Evolutionary conservation across 2,113 vertebrate genomes (phyloP).

Genomic region (Bolborhynchus lineola): DNA sequence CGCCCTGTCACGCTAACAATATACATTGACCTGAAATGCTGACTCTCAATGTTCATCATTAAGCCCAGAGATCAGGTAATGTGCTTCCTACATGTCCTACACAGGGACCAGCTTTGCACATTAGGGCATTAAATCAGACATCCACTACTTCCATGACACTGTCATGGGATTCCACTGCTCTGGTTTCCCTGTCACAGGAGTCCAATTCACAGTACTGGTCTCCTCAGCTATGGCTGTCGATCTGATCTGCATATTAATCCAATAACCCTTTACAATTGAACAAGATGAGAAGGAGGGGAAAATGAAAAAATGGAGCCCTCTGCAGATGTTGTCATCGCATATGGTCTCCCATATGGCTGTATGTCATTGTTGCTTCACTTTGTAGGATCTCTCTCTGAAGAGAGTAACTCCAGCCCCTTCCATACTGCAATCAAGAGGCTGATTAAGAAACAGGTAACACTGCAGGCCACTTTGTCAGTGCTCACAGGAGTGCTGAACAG

Average conservation of each 20-base stretch:
- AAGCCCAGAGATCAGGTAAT: not conserved
- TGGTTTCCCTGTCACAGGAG: not conserved
- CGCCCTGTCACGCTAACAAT: not conserved
- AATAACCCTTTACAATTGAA: slow-evolving; percentile 7
- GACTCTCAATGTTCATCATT: not conserved
- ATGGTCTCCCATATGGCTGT: slow-evolving; percentile 30
- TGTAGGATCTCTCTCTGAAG: not conserved
- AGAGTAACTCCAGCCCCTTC: not conserved
- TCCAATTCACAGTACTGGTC: not conserved
- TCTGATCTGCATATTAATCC: slow-evolving; percentile 20
- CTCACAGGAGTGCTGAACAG: slow-evolving; percentile 58
- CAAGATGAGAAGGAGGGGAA: not conserved
- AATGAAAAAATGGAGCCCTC: not conserved
- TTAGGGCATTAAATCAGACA: not conserved
- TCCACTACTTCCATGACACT: not conserved
- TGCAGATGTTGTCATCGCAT: slow-evolving; percentile 48
- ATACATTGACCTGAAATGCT: not conserved
- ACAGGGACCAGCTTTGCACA: not conserved
- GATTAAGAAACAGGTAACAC: slow-evolving; percentile 59
- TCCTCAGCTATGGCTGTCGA: not conserved
- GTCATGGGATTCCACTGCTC: not conserved
- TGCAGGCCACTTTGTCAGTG: slow-evolving; percentile 49
- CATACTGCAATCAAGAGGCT: slow-evolving; percentile 9
- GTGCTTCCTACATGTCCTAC: not conserved
- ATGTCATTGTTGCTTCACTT: not conserved